Percentiles rank a stretch among this genome's conserved stretches.
phyloP scores from a whole-genome alignment of 2,113 vertebrate species.

The Brachirus orientalis region DNA sequence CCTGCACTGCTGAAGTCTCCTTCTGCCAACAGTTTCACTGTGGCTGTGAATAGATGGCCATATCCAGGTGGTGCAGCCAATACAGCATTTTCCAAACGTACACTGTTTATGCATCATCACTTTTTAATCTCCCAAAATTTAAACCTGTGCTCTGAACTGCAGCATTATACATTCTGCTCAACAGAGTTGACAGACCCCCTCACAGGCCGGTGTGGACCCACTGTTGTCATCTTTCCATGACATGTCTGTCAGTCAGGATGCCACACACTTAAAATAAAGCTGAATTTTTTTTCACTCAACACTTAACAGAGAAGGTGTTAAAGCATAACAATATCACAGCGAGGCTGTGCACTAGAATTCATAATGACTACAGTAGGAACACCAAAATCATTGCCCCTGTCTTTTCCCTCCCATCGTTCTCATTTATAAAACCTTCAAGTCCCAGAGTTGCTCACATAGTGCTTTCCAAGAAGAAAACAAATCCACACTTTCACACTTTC shows the following conservation, averaged over 20 bases:
- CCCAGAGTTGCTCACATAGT: constrained; percentile 28
- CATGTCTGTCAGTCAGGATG: constrained; percentile 24
- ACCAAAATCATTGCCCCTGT: constrained; percentile 21
- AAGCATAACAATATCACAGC: constrained; percentile 20
- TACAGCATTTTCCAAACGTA: constrained; percentile 38
- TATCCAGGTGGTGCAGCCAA: constrained; percentile 30
- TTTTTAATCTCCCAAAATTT: constrained; percentile 48
- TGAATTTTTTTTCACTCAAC: constrained; percentile 22
- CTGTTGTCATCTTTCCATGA: constrained; percentile 21
- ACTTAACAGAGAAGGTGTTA: constrained; percentile 40
- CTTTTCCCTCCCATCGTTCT: constrained; percentile 3
- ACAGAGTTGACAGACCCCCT: constrained; percentile 40
- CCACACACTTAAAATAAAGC: constrained; percentile 43
- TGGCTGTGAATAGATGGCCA: constrained; percentile 40
- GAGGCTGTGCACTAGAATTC: constrained; percentile 20
- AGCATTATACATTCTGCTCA: constrained; percentile 32
- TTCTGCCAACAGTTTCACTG: constrained; percentile 23
- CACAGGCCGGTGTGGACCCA: constrained; percentile 21
- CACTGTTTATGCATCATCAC: constrained; percentile 58
- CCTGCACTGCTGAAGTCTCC: constrained; percentile 34
- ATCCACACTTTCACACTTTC: constrained; percentile 60
- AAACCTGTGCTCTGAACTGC: constrained; percentile 33
- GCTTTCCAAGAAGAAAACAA: constrained; percentile 46
- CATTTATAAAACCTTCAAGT: constrained; percentile 31
- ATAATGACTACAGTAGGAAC: constrained; percentile 36